These are phyloP conservation scores for pig (Sus scrofa) DNA, from an alignment of 2,113 vertebrate genomes.

Conservation along the genomic window DNA sequence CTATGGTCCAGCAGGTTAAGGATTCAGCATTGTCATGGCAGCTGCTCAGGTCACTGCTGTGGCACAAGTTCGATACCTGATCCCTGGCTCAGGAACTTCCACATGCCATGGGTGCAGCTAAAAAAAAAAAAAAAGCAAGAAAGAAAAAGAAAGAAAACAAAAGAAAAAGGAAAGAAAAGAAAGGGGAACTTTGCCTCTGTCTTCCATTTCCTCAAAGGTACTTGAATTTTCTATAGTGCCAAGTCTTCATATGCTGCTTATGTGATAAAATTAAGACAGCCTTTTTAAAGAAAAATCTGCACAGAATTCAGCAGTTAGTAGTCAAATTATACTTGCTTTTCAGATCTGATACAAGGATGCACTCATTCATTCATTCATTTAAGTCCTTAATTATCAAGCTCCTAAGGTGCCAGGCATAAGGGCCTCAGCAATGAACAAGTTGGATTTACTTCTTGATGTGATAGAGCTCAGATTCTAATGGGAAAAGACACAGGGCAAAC, in stretches of 20 bases:
- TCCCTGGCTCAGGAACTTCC: no score
- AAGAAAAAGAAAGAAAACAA: not conserved
- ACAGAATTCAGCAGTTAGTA: not conserved
- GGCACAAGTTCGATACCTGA: no score
- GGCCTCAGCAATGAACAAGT: not conserved
- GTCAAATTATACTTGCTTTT: not conserved
- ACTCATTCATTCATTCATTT: not conserved
- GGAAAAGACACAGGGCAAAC: not conserved
- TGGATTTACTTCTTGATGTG: not conserved
- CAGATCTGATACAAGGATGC: not conserved
- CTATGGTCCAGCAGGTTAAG: no score
- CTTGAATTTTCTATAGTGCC: not conserved
- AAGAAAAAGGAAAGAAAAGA: not conserved
- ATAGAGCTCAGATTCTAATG: no score
- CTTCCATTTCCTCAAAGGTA: not conserved
- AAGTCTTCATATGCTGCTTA: not conserved
- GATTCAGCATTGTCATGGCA: no score
- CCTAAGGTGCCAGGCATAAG: not conserved
- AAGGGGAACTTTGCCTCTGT: not conserved
- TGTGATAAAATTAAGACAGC: not conserved
- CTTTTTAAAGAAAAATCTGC: not conserved
- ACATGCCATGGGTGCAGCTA: no score
- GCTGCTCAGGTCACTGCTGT: no score
- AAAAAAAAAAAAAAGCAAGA: no score
- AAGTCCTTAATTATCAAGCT: not conserved